Evolutionary conservation across 2,888 invertebrate species (phyloP).

Genomic region (Volucella inflata): DNA sequence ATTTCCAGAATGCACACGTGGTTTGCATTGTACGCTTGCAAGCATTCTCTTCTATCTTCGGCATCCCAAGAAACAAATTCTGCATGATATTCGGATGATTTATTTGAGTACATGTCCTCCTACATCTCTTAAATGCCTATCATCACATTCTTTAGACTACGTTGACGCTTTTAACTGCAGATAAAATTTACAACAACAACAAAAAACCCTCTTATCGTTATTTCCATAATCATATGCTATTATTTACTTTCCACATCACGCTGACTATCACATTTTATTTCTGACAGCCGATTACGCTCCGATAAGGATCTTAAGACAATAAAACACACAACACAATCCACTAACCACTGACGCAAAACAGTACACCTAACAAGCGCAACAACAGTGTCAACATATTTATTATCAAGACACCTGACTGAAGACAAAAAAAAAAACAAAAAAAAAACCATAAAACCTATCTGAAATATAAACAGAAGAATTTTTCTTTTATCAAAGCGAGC

Average conservation of each 20-base stretch:
- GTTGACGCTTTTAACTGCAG: too few species aligned
- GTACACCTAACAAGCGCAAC: not conserved
- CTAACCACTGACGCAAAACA: slow-evolving; percentile 12
- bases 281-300: not conserved
- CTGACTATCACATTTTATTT: not conserved
- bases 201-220: not conserved
- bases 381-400: slow-evolving; percentile 24
- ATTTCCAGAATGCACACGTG: too few species aligned
- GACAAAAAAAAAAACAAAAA: too few species aligned
- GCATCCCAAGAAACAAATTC: too few species aligned
- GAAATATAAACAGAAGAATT: slow-evolving; percentile 39
- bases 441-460: not conserved
- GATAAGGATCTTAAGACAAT: not conserved
- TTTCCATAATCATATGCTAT: not conserved
- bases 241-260: not conserved
- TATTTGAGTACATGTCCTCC: too few species aligned
- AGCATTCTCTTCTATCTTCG: too few species aligned
- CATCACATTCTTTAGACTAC: too few species aligned
- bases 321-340: not conserved
- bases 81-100: too few species aligned
- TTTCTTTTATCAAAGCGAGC: slow-evolving; percentile 8
- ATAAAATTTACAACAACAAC: too few species aligned
- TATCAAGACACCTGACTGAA: slow-evolving; percentile 50
- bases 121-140: too few species aligned
- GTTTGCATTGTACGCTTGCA: too few species aligned